Evolutionary conservation across 1,140 invertebrate genomes (phyloP).

Genomic region (Nylanderia fulva): DNA sequence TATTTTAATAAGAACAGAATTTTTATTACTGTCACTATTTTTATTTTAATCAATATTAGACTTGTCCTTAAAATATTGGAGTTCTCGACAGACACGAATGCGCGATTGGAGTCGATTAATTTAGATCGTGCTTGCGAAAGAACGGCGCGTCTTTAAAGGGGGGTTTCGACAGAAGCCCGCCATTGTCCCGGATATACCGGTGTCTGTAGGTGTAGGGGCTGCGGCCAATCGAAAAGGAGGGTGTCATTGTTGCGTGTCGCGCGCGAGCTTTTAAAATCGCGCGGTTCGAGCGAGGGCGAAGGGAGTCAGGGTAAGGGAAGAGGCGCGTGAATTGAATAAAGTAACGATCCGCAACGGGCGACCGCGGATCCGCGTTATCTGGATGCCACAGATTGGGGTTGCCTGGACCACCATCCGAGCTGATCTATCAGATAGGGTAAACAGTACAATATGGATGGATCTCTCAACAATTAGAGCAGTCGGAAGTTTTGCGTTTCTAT

Average conservation of each 20-base stretch:
- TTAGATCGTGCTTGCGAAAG: conserved; percentile 1
- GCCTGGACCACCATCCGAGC: conserved; percentile 39
- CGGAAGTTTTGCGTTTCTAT: too few relatives aligned
- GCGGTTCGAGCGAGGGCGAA: conserved; percentile 59
- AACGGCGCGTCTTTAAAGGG: conserved; percentile 24
- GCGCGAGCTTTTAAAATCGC: conserved; percentile 62
- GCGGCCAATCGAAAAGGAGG: conserved; percentile 64
- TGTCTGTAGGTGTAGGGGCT: conserved; percentile 26
- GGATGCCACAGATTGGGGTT: conserved; percentile 76
- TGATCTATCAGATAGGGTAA: conserved; percentile 66
- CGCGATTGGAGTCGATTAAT: conserved; percentile 26
- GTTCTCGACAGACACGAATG: not conserved
- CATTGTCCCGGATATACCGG: conserved; percentile 30
- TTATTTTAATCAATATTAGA: too few relatives aligned
- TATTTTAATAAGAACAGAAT: too few relatives aligned
- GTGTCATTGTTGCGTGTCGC: conserved; percentile 63
- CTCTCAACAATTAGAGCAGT: conserved; percentile 16
- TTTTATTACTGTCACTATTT: too few relatives aligned
- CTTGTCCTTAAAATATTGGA: too few relatives aligned
- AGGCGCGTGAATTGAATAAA: conserved; percentile 74
- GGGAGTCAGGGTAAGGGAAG: conserved; percentile 4
- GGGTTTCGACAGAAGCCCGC: not conserved
- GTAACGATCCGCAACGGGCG: conserved; percentile 73
- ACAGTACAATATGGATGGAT: conserved; percentile 14
- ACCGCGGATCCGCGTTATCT: conserved; percentile 71